Conservation (phyloP, 1,140 invertebrate genomes). For the Oryctes rhinoceros region DNA sequence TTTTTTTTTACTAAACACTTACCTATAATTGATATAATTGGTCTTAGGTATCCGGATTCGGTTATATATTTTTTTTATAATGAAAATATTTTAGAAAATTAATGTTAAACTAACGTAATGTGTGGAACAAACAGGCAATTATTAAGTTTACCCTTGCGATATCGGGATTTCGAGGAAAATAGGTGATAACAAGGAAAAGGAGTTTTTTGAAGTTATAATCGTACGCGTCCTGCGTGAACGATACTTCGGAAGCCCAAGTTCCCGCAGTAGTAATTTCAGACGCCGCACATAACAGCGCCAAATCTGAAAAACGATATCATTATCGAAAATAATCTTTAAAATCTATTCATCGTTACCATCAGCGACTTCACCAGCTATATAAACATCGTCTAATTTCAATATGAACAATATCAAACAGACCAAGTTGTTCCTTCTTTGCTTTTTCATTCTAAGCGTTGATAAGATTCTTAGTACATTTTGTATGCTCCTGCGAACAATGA, state of each 20-base stretch:
- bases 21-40: no score
- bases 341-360: background rate
- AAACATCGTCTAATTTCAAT: background rate
- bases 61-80: no score
- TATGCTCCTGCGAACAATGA: background rate
- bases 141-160: background rate
- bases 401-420: background rate
- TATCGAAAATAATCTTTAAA: background rate
- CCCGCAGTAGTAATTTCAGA: slow-evolving; percentile 28
- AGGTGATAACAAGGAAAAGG: slow-evolving; percentile 19
- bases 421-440: slow-evolving; percentile 18
- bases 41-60: no score
- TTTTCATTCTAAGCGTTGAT: background rate
- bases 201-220: slow-evolving; percentile 43
- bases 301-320: slow-evolving; percentile 6
- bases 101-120: no score
- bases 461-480: slow-evolving; percentile 4
- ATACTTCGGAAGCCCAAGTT: slow-evolving; percentile 37
- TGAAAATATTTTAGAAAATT: no score
- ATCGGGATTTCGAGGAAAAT: background rate
- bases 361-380: background rate
- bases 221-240: background rate
- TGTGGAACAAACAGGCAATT: background rate
- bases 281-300: slow-evolving; percentile 26
- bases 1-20: no score